A percentile compares a stretch with the other conserved stretches of the same genome.
Conservation (phyloP, 1,140 invertebrate species). For the Homarus americanus region DNA sequence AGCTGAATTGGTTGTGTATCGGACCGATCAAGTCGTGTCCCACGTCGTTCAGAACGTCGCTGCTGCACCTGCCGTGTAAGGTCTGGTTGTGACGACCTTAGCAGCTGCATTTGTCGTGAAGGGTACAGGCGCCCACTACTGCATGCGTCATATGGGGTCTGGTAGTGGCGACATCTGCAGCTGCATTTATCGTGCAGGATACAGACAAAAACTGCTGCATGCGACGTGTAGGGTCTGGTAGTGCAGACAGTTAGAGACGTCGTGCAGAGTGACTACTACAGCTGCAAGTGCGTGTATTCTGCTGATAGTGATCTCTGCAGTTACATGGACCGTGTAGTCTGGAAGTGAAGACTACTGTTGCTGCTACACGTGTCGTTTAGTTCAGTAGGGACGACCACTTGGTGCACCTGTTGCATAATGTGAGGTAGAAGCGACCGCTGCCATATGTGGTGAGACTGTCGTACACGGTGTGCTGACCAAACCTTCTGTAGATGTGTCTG, state of each 20-base stretch:
- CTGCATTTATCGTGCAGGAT: not conserved
- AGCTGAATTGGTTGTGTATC: conserved; percentile 27
- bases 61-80: not conserved
- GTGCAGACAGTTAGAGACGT: too few species aligned
- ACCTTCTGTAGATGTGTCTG: too few species aligned
- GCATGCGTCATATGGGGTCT: not conserved
- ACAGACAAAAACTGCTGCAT: not conserved
- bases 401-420: too few species aligned
- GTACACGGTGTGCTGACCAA: too few species aligned
- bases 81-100: not conserved
- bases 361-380: too few species aligned
- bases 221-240: not conserved
- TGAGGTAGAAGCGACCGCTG: too few species aligned
- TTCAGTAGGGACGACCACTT: too few species aligned
- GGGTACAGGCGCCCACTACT: not conserved
- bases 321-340: too few species aligned
- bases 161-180: not conserved
- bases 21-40: conserved; percentile 15
- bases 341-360: too few species aligned
- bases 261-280: not conserved
- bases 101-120: not conserved
- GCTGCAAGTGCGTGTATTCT: not conserved
- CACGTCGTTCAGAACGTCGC: not conserved
- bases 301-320: too few species aligned
- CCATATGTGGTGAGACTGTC: too few species aligned